Percentiles rank a stretch among this genome's conserved stretches.
Conservation (phyloP, 2,797 vertebrate species). For the Numenius phaeopus region DNA sequence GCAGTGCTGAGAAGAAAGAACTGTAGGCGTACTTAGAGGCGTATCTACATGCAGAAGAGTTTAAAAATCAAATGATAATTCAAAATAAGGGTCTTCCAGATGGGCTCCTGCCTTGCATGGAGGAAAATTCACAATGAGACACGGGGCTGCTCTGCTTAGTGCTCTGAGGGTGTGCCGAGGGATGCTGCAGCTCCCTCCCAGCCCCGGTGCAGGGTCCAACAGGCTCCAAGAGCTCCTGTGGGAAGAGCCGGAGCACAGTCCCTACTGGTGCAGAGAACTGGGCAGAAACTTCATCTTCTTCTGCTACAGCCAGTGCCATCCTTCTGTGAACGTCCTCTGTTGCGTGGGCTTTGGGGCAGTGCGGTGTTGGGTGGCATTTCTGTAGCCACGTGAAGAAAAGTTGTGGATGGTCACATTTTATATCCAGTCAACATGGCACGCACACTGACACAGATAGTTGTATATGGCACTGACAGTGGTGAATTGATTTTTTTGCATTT, state of each 20-base stretch:
- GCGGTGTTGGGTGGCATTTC: background rate
- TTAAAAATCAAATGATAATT: background rate
- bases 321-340: background rate
- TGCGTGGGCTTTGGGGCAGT: fast-evolving
- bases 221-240: fast-evolving
- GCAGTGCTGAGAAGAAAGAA: background rate
- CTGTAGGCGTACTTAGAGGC: background rate
- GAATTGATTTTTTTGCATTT: background rate
- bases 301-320: background rate
- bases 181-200: background rate
- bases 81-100: background rate
- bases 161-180: fast-evolving
- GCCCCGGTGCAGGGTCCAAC: fast-evolving
- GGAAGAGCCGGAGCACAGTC: fast-evolving
- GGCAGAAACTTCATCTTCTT: background rate
- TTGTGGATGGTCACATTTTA: background rate
- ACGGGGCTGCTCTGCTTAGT: background rate
- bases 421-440: fast-evolving
- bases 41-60: background rate
- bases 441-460: background rate
- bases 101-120: background rate
- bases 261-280: fast-evolving
- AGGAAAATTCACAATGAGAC: background rate
- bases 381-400: background rate
- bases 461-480: fast-evolving